phyloP scores from a whole-genome alignment of 1,140 invertebrate species.

The Papilio glaucus region DNA sequence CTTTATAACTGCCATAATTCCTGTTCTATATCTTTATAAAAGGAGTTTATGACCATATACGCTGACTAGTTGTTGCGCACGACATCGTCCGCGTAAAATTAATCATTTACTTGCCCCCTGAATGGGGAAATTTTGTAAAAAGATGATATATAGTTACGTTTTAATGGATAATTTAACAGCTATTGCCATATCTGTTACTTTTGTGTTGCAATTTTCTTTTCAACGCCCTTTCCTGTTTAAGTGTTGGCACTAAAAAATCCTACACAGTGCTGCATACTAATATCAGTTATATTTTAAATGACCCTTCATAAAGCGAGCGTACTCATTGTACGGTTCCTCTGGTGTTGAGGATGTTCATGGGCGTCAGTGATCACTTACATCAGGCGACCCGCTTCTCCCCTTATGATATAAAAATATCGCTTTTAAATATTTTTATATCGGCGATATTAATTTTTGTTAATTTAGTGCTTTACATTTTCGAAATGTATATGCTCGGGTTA shows the following conservation, averaged over 20 bases:
- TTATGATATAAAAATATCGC: too few species aligned
- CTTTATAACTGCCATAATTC: slow-evolving; percentile 25
- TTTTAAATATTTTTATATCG: too few species aligned
- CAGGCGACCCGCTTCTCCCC: too few species aligned
- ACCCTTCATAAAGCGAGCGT: too few species aligned
- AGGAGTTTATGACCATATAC: slow-evolving; percentile 20
- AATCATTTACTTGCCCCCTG: neutral
- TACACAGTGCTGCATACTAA: neutral
- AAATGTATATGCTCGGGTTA: too few species aligned
- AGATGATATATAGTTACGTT: neutral
- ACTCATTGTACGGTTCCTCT: too few species aligned
- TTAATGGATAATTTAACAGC: slow-evolving; percentile 7
- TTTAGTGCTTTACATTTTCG: too few species aligned
- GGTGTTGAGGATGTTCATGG: too few species aligned
- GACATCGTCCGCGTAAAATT: neutral
- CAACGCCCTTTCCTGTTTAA: neutral
- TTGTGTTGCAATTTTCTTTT: neutral
- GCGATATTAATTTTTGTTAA: too few species aligned
- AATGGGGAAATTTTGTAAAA: neutral
- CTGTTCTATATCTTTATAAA: slow-evolving; percentile 22
- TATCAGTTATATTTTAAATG: neutral
- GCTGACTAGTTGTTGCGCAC: slow-evolving; percentile 8
- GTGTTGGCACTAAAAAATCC: neutral
- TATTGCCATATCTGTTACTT: neutral
- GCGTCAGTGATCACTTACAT: too few species aligned